phyloP scores from a whole-genome alignment of 2,888 invertebrate genomes.

The Kryphioiulus occultus region DNA sequence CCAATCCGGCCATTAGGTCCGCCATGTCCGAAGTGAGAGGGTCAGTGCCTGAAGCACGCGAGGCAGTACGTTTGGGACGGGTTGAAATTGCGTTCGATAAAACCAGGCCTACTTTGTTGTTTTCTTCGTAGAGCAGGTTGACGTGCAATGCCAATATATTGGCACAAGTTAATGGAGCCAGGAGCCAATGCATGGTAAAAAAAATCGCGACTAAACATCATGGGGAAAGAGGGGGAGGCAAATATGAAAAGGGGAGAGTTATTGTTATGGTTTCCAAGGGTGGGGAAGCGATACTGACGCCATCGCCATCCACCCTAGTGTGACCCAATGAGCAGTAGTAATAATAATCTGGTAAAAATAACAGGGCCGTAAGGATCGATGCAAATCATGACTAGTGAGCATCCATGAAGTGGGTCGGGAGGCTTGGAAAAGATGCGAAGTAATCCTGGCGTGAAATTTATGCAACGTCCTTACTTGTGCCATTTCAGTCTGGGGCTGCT shows the following conservation, averaged over 20 bases:
- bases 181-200: neutral
- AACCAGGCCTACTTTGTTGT: neutral
- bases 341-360: conserved; percentile 30
- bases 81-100: conserved; percentile 7
- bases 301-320: neutral
- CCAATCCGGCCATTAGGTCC: neutral
- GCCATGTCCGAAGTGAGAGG: conserved; percentile 33
- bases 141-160: neutral
- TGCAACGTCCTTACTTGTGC: conserved; percentile 11
- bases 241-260: conserved; percentile 16
- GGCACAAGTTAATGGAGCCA: conserved; percentile 37
- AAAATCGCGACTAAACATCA: conserved; percentile 27
- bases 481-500: neutral
- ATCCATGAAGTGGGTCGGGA: neutral
- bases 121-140: neutral
- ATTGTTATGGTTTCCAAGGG: conserved; percentile 22
- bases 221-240: conserved; percentile 10
- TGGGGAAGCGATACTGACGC: neutral
- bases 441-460: conserved; percentile 24
- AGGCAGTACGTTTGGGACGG: neutral
- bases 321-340: neutral
- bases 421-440: conserved; percentile 24
- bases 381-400: conserved; percentile 26
- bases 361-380: neutral
- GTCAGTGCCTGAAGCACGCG: neutral